Conservation (phyloP, 2,888 invertebrate species). For the Rhamnusium bicolor region DNA sequence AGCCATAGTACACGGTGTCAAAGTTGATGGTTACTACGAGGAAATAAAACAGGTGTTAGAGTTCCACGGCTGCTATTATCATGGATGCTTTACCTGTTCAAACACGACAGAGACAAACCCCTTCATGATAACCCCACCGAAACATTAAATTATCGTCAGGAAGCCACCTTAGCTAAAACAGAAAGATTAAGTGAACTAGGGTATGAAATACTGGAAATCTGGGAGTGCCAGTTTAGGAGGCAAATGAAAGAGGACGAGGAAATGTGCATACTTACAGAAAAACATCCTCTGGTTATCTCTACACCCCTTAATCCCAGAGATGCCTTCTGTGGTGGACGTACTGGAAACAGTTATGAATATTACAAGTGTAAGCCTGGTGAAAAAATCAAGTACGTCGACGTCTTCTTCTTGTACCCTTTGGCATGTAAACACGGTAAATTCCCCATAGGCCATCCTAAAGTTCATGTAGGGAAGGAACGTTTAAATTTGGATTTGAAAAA, state of each 20-base stretch:
- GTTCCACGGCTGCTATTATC: constrained; percentile 49
- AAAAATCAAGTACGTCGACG: constrained; percentile 56
- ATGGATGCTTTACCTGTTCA: constrained; percentile 31
- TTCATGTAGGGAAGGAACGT: constrained; percentile 42
- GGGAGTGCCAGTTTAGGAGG: no score
- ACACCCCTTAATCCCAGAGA: constrained; percentile 45
- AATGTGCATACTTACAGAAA: background rate
- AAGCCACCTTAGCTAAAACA: constrained; percentile 23
- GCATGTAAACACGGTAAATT: constrained; percentile 57
- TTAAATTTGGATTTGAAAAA: constrained; percentile 29
- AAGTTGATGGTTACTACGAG: constrained; percentile 42
- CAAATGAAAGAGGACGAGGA: no score
- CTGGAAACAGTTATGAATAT: constrained; percentile 12
- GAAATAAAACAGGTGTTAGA: constrained; percentile 46
- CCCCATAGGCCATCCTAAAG: constrained; percentile 58
- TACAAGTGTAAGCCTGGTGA: background rate
- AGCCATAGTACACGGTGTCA: background rate
- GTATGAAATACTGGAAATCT: background rate
- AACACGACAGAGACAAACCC: background rate
- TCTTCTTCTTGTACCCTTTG: constrained; percentile 55
- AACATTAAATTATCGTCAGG: background rate
- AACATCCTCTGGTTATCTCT: constrained; percentile 26
- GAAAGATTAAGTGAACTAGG: background rate
- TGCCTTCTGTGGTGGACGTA: constrained; percentile 45
- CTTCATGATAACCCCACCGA: background rate